Evolutionary conservation across 2,113 vertebrate species (phyloP).

Genomic region (Brachyistius frenatus): DNA sequence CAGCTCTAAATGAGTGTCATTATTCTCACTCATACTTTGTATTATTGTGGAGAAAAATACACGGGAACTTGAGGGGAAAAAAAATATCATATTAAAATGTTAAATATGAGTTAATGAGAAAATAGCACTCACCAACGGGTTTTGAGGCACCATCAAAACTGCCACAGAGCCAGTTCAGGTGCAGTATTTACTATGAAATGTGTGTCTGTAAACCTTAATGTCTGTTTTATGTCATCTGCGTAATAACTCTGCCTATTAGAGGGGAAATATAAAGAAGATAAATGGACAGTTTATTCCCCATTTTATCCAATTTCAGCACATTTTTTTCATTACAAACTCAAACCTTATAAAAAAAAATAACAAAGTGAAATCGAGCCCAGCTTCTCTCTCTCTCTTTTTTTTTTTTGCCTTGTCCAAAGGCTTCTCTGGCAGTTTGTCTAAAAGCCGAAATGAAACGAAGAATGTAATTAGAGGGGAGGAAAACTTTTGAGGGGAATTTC

Average conservation of each 20-base stretch:
- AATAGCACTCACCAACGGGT: conserved; percentile 72
- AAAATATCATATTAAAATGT: conserved; percentile 79
- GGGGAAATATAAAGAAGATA: conserved; percentile 81
- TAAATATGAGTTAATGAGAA: conserved; percentile 84
- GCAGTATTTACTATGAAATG: conserved; percentile 60
- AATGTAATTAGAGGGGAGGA: conserved; percentile 81
- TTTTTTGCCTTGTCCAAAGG: conserved; percentile 70
- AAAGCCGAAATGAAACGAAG: conserved; percentile 81
- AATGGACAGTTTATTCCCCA: conserved; percentile 77
- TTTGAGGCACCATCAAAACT: conserved; percentile 66
- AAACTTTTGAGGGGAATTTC: conserved; percentile 82
- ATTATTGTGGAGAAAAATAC: conserved; percentile 72
- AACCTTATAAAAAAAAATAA: conserved; percentile 75
- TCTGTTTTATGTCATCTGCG: conserved; percentile 73
- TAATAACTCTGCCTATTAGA: conserved; percentile 81
- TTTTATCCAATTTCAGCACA: conserved; percentile 78
- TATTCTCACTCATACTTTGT: conserved; percentile 80
- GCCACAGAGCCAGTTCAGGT: conserved; percentile 67
- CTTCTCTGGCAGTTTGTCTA: conserved; percentile 79
- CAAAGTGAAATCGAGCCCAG: conserved; percentile 75
- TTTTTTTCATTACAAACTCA: conserved; percentile 81
- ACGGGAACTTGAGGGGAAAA: conserved; percentile 46
- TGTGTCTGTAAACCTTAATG: conserved; percentile 74
- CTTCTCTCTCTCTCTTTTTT: conserved; percentile 38
- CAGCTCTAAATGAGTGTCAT: conserved; percentile 83